Evolutionary conservation across 2,888 invertebrate genomes (phyloP).

Genomic region (Parapristionchus giblindavisi): DNA sequence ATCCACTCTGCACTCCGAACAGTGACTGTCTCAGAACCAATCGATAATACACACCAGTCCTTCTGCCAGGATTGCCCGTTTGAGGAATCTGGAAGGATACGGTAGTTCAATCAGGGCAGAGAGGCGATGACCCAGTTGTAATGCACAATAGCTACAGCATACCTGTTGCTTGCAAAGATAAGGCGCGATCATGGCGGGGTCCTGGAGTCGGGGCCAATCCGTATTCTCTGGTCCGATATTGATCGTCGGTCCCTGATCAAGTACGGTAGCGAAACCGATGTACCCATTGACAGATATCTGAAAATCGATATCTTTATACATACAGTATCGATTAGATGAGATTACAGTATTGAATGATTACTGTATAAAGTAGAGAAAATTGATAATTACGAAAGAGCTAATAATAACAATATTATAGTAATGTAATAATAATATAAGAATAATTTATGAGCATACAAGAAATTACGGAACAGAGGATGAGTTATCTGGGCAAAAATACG

Average conservation of each 20-base stretch:
- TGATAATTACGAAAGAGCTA: too few species aligned
- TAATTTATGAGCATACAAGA: too few species aligned
- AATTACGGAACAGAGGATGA: too few species aligned
- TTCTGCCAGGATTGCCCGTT: conserved; percentile 54
- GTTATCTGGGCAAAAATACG: too few species aligned
- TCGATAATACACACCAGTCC: conserved; percentile 67
- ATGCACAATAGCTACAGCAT: not conserved
- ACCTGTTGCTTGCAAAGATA: conserved; percentile 67
- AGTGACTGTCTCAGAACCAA: conserved; percentile 65
- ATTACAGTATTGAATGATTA: too few species aligned
- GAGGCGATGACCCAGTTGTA: too few species aligned
- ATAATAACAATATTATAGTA: too few species aligned
- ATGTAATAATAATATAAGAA: too few species aligned
- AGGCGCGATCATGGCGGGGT: conserved; percentile 69
- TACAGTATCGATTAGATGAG: too few species aligned
- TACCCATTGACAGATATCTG: conserved; percentile 68
- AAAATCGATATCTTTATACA: too few species aligned
- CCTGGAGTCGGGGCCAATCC: conserved; percentile 67
- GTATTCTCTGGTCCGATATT: conserved; percentile 67
- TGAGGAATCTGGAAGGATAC: conserved; percentile 56
- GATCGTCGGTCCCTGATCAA: conserved; percentile 69
- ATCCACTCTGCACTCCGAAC: conserved; percentile 61
- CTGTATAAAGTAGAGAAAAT: too few species aligned
- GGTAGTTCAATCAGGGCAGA: not conserved
- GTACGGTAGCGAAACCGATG: conserved; percentile 67